Base-by-base conservation (phyloP, 2,888 invertebrate species). In the Xanthorhoe designata region DNA sequence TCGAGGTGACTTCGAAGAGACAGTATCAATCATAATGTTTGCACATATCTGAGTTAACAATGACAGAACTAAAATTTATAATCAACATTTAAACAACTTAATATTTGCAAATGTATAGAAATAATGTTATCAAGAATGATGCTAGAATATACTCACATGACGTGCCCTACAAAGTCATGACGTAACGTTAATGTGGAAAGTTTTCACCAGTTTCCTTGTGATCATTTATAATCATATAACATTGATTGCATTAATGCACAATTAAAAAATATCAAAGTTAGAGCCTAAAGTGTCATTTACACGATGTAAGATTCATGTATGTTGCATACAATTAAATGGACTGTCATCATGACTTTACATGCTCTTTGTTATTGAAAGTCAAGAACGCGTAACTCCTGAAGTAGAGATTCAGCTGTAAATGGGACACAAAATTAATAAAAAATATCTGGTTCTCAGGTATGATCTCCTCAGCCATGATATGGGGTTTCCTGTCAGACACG, bases 401-500 rank as follows among this genome's bases (percentile, higher is more conserved):
- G n/a, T n/a, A n/a, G n/a, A n/a, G n/a, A 24, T 24, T 24, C 24
- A 24, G 24, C 4, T 24, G 24, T 24, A 24, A 24, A 24, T 24
- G 1, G 24, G 4, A 32, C 32, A 7, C 24, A 24, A 24, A 3
- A 7, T 7, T 7, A 7, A 32, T 32, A 32, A 32, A 32, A 32
- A 3, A 7, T 32, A 35, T 29, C n/a, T 29, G 10, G 2, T 73
- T 78, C n/a, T 0, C 80, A 96, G 97, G 96, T 19, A 97, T 97
- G 96, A 95, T 96, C 73, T 92, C 94, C 0, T 96, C 96, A 47
- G 96, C 96, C 0, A 94, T 96, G 81, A 70, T 96, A 2, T 97
- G 97, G 97, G 97, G 97, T 0, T 96, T 95, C 79, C 84, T 97
- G 6, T 96, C 96, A 0, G 97, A 97, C 80, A 96, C 96, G 0